Evolutionary conservation across 2,797 vertebrate genomes (phyloP).

Genomic region (Oreochromis grahami): DNA sequence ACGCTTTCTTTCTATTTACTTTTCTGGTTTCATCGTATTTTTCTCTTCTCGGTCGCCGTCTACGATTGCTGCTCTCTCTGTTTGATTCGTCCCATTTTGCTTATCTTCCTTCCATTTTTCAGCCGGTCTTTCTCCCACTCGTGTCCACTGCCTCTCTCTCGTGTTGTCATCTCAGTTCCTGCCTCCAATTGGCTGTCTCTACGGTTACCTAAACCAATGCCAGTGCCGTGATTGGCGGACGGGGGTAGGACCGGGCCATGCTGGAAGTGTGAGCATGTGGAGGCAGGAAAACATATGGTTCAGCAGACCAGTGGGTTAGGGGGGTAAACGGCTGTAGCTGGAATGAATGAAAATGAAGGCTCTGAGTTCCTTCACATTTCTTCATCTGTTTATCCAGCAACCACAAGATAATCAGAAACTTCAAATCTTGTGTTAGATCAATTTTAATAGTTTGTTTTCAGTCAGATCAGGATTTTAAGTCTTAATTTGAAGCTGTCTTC

Average conservation of each 20-base stretch:
- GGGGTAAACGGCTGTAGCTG: conserved; percentile 6
- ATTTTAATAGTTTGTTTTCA: not conserved
- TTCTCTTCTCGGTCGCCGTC: not conserved
- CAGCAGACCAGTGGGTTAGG: conserved; percentile 52
- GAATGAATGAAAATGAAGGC: not conserved
- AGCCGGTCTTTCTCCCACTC: conserved; percentile 8
- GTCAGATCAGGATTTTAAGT: not conserved
- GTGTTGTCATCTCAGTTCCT: conserved; percentile 21
- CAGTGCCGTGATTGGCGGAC: conserved; percentile 35
- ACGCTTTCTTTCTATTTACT: not conserved
- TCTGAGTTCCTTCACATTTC: not conserved
- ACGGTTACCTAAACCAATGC: conserved; percentile 53
- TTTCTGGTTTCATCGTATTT: not conserved
- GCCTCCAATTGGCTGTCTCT: conserved; percentile 53
- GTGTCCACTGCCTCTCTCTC: not conserved
- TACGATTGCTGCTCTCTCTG: not conserved
- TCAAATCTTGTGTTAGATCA: not conserved
- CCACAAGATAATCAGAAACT: not conserved
- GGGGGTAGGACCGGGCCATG: conserved; percentile 18
- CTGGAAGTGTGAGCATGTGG: conserved; percentile 48
- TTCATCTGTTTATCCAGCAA: not conserved
- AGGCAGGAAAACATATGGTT: conserved; percentile 53
- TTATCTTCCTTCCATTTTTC: not conserved
- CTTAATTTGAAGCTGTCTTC: not conserved
- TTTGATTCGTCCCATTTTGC: not conserved